Base-by-base conservation (phyloP, 92 coral and sea anemone genomes). In the Ricordea florida region DNA sequence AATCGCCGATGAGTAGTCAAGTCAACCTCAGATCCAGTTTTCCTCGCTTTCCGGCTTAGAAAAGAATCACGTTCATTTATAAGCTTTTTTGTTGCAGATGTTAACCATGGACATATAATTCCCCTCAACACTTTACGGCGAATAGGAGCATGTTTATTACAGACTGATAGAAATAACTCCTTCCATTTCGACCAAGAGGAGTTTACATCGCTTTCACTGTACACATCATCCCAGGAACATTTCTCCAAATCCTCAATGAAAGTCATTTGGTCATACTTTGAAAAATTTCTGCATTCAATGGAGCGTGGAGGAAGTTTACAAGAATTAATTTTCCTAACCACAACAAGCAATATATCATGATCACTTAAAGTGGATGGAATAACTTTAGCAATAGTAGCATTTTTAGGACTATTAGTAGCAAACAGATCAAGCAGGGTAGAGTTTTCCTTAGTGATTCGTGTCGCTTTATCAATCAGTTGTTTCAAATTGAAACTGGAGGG, bases 331-430 rank as follows among this genome's bases (percentile, higher is more conserved):
- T 74, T 59, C 21, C 81, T 60, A 5, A 59, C 58, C 32, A 51
- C 65, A 55, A 53, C 47, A 0, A 55, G 50, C 50, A 70, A 8
- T 51, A 76, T 55, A 70, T 70, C 78, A 29, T 70, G 79, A 72
- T 72, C 70, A 36, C 69, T 72, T 31, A 72, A 36, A 38, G 51
- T 49, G 13, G 70, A 72, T 52, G 70, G 36, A 72, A 53, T 37
- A 10, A 56, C 79, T 72, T 57, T 14, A 72, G 79, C 69, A 6
- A 56, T 30, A 9, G 59, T 24, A 51, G 14, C 14, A 51, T 51
- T 51, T 13, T 11, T 51, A 6, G 70, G 70, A 62, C 4, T 9
- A 36, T 62, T 40, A 13, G 70, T 62, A 38, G 70, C 47, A 62
- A 62, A 62, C 30, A 62, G 38, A 62, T 62, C 70, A 0, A 62